Percentiles rank a stretch among this genome's conserved stretches.
phyloP scores from a whole-genome alignment of 2,797 vertebrate species.

The Clarias laeviceps region DNA sequence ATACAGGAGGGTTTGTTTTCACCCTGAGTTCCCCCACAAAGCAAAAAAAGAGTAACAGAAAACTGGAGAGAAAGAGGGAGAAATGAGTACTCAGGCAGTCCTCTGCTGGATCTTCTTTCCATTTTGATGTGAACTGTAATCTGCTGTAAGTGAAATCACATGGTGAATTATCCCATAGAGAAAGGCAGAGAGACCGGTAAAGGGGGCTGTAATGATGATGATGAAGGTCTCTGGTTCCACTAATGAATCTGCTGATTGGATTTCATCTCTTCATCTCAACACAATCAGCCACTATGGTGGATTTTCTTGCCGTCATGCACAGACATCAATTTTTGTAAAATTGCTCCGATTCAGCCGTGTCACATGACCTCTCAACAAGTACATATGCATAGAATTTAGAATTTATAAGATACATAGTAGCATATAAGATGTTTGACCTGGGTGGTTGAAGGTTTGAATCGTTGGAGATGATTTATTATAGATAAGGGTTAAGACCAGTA shows the following conservation, averaged over 20 bases:
- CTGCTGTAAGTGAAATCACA: slow-evolving; percentile 76
- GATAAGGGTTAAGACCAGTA: background rate
- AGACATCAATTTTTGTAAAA: slow-evolving; percentile 5
- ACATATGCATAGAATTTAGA: background rate
- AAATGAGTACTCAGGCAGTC: slow-evolving; percentile 71
- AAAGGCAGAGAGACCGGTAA: slow-evolving; percentile 36
- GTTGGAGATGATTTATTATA: background rate
- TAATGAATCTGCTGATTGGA: slow-evolving; percentile 56
- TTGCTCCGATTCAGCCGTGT: slow-evolving; percentile 19
- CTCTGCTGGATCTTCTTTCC: slow-evolving; percentile 61
- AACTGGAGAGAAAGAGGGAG: slow-evolving; percentile 56
- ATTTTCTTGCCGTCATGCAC: slow-evolving; percentile 31
- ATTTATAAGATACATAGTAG: background rate
- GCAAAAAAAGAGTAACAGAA: slow-evolving; percentile 60
- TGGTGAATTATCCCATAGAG: slow-evolving; percentile 66
- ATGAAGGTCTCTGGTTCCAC: slow-evolving; percentile 53
- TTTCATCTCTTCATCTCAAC: slow-evolving; percentile 46
- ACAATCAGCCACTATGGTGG: slow-evolving; percentile 41
- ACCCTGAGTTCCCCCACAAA: slow-evolving; percentile 63
- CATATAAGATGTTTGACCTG: background rate
- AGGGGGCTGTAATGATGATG: slow-evolving; percentile 53
- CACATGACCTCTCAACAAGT: slow-evolving; percentile 25
- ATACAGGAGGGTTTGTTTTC: slow-evolving; percentile 73
- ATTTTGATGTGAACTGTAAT: slow-evolving; percentile 66
- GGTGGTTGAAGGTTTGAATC: background rate